Evolutionary conservation across 2,888 invertebrate species (phyloP).

Genomic region (Graphium colonna): DNA sequence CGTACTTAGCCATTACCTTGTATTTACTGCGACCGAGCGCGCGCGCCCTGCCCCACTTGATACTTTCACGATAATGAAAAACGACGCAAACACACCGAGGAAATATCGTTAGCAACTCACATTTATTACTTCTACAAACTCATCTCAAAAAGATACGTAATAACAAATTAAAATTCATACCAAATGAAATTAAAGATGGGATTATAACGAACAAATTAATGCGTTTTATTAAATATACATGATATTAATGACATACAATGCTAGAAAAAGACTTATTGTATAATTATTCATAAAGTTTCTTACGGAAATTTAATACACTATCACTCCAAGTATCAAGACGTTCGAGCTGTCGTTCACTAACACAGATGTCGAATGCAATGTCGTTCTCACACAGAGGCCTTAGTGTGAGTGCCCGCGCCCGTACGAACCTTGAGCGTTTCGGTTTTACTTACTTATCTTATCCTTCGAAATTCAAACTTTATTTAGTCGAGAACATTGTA

Average conservation of each 20-base stretch:
- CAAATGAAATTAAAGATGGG: too few relatives aligned
- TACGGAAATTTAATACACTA: background rate
- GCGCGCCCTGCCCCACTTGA: conserved; percentile 49
- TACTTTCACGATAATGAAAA: conserved; percentile 42
- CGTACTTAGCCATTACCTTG: conserved; percentile 81
- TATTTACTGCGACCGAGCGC: conserved; percentile 73
- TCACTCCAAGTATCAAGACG: conserved; percentile 23
- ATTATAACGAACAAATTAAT: too few relatives aligned
- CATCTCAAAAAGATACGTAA: too few relatives aligned
- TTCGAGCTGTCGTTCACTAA: conserved; percentile 44
- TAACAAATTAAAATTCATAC: too few relatives aligned
- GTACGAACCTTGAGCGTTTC: conserved; percentile 71
- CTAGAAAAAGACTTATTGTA: too few relatives aligned
- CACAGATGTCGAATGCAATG: conserved; percentile 62
- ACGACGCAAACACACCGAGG: conserved; percentile 15
- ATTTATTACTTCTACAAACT: too few relatives aligned
- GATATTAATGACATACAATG: too few relatives aligned
- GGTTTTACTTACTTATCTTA: conserved; percentile 64
- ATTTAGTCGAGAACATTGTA: conserved; percentile 39
- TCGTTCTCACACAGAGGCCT: conserved; percentile 42
- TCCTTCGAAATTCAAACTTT: conserved; percentile 50
- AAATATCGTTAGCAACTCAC: too few relatives aligned
- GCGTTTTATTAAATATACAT: too few relatives aligned
- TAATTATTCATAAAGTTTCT: too few relatives aligned
- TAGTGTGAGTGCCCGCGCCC: conserved; percentile 63